Evolutionary conservation across 2,797 vertebrate genomes (phyloP), one percentile per base, ranked within the genome.

Genomic region (Mus spretus): DNA sequence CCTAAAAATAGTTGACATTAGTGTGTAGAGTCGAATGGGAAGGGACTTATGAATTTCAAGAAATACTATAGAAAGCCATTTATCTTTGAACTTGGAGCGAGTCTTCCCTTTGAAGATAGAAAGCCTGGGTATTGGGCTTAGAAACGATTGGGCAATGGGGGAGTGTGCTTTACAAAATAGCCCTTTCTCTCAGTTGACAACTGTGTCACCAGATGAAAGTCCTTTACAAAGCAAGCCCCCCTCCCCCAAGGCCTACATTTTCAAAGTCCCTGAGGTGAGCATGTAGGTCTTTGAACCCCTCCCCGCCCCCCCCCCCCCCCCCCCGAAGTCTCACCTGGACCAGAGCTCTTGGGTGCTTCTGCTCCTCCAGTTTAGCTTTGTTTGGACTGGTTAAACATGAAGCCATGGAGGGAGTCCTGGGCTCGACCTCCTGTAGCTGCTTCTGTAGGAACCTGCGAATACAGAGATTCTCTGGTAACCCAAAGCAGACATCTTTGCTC

Each of bases 1-100:
- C 67, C 50, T 93, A 92, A 96, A 97, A 96, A 94, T 86, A 94
- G 34, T 67, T 31, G 82, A 24, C 85, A 75, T 93, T 83, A 12
- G 93, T 92, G 72, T 78, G 91, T 67, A 22, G 31, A 61, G 55
- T 34, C 34, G 40, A 89, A 55, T 22, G 40, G 78, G 81, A 44
- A 65, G 72, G 65, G 67, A 63, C 95, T 77, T 67, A 57, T 53
- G 70, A 80, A 63, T 94, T 96, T 90, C 65, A 82, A 85, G 77
- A 95, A 91, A n/a, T 67, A 84, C 90, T 86, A n/a, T 9, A 75
- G 78, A 55, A 47, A 26, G 61, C 95, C 3, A 2, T 72, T 93
- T 92, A 15, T 24, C 59, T 77, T 91, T 77, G 31, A 82, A 70
- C 79, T 95, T 92, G 34, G 34, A 1, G 26, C 55, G 61, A 34